Percentiles rank a stretch among this genome's conserved stretches.
phyloP scores from a whole-genome alignment of 1,140 invertebrate genomes.

The Capitella teleta region DNA sequence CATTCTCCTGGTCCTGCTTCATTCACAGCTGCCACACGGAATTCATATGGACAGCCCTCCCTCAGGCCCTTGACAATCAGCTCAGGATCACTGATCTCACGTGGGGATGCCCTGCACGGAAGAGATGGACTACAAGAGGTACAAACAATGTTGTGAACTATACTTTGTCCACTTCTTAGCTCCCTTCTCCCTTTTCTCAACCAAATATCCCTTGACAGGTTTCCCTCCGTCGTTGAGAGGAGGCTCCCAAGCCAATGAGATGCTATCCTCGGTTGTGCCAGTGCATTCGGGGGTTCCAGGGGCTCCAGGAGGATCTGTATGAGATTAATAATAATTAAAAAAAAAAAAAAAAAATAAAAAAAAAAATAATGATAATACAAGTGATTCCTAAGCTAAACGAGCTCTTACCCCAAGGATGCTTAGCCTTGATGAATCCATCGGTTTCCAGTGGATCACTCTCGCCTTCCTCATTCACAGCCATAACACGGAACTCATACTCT shows the following conservation, averaged over 20 bases:
- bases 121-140: neutral
- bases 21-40: slow-evolving; percentile 90
- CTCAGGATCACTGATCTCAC: slow-evolving; percentile 34
- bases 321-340: neutral
- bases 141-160: neutral
- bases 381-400: neutral
- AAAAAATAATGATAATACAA: neutral
- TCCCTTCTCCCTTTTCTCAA: slow-evolving; percentile 79
- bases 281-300: slow-evolving; percentile 75
- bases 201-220: slow-evolving; percentile 72
- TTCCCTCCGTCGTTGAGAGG: slow-evolving; percentile 73
- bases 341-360: neutral
- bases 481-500: slow-evolving; percentile 93
- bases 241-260: slow-evolving; percentile 85
- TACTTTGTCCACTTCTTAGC: slow-evolving; percentile 39
- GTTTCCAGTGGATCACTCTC: slow-evolving; percentile 82
- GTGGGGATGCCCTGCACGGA: slow-evolving; percentile 21
- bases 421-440: slow-evolving; percentile 74
- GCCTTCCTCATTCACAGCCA: slow-evolving; percentile 94
- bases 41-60: slow-evolving; percentile 94
- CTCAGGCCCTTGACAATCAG: slow-evolving; percentile 78
- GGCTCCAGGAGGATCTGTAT: slow-evolving; percentile 66
- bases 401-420: slow-evolving; percentile 76
- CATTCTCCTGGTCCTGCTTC: slow-evolving; percentile 86
- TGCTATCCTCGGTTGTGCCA: slow-evolving; percentile 83